These are phyloP conservation scores for Mesocentrotus franciscanus DNA, from an alignment of 53 echinoderm and acorn worm genomes.

Conservation along the genomic window DNA sequence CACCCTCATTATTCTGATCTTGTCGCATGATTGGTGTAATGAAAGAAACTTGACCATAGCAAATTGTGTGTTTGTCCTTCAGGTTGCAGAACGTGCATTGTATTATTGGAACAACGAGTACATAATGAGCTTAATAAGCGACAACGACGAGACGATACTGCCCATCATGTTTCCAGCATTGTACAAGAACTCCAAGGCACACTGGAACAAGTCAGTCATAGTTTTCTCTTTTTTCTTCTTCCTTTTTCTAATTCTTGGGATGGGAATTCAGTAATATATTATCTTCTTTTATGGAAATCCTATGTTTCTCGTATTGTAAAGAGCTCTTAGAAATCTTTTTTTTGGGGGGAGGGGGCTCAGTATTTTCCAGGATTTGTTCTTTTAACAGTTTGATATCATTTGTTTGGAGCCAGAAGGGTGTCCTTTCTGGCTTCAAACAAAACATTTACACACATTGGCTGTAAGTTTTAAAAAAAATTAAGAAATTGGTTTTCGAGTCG, in stretches of 20 bases:
- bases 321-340: too few species aligned
- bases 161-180: slow-evolving; percentile 89
- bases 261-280: too few species aligned
- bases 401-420: too few species aligned
- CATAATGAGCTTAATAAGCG: slow-evolving; percentile 99
- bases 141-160: slow-evolving; percentile 79
- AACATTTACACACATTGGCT: not conserved
- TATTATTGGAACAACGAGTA: slow-evolving; percentile 99
- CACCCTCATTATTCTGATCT: not conserved
- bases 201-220: slow-evolving; percentile 82
- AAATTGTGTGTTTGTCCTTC: slow-evolving; percentile 20
- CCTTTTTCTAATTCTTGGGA: not conserved
- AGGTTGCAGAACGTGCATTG: slow-evolving; percentile 99
- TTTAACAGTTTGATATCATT: too few species aligned
- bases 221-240: not conserved
- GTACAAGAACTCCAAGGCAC: slow-evolving; percentile 85
- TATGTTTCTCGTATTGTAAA: too few species aligned
- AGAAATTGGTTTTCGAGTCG: not conserved
- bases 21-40: not conserved
- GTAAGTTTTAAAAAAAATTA: not conserved
- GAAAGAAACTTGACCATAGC: not conserved
- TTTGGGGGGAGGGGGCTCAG: too few species aligned
- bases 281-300: too few species aligned
- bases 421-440: too few species aligned
- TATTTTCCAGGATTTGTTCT: too few species aligned